These are phyloP conservation scores for Hylaea fasciaria DNA, from an alignment of 2,888 invertebrate genomes.

Conservation along the genomic window DNA sequence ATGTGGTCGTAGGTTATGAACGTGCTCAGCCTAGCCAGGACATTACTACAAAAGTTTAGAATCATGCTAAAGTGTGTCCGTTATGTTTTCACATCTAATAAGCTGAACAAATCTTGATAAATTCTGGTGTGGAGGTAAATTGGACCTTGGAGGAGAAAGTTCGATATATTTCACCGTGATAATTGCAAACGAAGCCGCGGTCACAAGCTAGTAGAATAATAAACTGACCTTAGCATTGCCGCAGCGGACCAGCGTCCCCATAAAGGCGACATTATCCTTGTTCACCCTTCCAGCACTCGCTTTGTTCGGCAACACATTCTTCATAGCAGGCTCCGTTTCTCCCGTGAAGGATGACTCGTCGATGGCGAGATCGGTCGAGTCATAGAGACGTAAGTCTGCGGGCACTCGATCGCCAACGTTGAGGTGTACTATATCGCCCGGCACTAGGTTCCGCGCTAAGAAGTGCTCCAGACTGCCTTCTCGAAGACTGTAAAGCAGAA, in stretches of 20 bases:
- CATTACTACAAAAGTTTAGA: too few relatives aligned
- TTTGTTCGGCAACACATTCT: slow-evolving; percentile 88
- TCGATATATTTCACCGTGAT: too few relatives aligned
- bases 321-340: slow-evolving; percentile 96
- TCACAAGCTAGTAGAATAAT: too few relatives aligned
- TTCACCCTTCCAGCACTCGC: slow-evolving; percentile 87
- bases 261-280: slow-evolving; percentile 96
- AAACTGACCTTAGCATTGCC: slow-evolving; percentile 94
- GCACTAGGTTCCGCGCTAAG: slow-evolving; percentile 97
- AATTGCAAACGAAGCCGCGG: too few relatives aligned
- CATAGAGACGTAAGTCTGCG: slow-evolving; percentile 97
- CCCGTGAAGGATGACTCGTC: slow-evolving; percentile 99
- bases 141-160: too few relatives aligned
- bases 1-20: too few relatives aligned
- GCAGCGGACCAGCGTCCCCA: slow-evolving; percentile 98
- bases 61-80: too few relatives aligned
- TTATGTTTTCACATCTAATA: too few relatives aligned
- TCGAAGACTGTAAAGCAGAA: slow-evolving; percentile 89
- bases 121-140: too few relatives aligned
- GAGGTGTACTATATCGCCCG: slow-evolving; percentile 97
- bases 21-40: too few relatives aligned
- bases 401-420: slow-evolving; percentile 98
- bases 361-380: slow-evolving; percentile 95
- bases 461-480: slow-evolving; percentile 95
- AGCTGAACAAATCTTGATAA: too few relatives aligned